Percentiles rank a stretch among this genome's conserved stretches.
These are phyloP conservation scores for Papilio glaucus DNA, from an alignment of 1,140 invertebrate genomes.

Conservation along the genomic window DNA sequence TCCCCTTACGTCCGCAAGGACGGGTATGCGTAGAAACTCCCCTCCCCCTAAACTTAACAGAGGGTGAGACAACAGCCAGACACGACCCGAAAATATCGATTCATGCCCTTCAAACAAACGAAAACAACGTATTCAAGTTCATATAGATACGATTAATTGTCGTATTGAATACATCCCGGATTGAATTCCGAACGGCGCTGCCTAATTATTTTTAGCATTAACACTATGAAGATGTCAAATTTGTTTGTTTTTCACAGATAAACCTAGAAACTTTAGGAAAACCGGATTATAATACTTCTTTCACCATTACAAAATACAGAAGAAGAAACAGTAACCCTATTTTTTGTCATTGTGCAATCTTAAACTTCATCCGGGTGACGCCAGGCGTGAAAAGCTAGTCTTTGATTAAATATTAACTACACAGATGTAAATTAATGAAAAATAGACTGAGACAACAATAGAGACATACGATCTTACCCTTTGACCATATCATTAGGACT, in stretches of 20 bases:
- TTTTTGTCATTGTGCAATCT: no score
- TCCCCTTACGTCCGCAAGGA: background rate
- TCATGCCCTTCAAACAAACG: background rate
- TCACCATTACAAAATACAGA: no score
- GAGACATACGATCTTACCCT: background rate
- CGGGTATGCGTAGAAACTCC: background rate
- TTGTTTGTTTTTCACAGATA: no score
- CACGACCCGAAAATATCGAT: background rate
- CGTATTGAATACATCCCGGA: background rate
- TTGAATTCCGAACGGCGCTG: background rate
- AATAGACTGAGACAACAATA: background rate
- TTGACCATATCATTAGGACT: background rate
- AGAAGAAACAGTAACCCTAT: no score
- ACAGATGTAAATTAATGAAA: background rate
- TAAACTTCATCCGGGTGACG: no score
- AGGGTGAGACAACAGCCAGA: constrained; percentile 2
- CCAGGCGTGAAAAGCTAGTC: no score
- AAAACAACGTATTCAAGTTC: background rate
- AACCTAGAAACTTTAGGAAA: no score
- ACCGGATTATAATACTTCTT: no score
- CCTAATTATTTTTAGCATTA: background rate
- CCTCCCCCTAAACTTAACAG: background rate
- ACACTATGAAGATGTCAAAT: no score
- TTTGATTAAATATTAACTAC: no score
- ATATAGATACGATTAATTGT: no score